Evolutionary conservation across 2,113 vertebrate species (phyloP).

Genomic region (Neodontobutis hainanensis): DNA sequence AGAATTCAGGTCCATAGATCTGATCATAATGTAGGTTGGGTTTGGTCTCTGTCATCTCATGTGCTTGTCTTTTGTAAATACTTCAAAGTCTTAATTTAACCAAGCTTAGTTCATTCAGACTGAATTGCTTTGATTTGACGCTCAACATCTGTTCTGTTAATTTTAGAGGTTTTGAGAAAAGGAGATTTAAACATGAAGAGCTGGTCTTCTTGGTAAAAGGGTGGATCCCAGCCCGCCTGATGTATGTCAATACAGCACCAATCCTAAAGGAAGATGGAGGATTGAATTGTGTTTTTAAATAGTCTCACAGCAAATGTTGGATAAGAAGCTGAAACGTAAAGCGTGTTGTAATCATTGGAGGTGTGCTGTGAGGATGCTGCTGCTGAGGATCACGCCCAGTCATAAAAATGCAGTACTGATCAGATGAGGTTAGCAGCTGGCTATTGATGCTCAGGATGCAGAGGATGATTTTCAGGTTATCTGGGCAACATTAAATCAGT

Average conservation of each 20-base stretch:
- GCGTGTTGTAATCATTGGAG: background rate
- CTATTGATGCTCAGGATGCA: background rate
- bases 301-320: background rate
- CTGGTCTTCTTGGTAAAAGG: conserved; percentile 17
- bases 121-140: too few species aligned
- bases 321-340: background rate
- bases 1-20: background rate
- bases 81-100: background rate
- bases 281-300: background rate
- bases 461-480: background rate
- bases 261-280: background rate
- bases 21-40: background rate
- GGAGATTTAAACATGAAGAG: background rate
- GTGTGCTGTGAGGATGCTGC: conserved; percentile 20
- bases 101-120: too few species aligned
- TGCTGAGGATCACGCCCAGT: conserved; percentile 35
- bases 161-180: background rate
- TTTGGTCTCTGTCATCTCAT: background rate
- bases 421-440: conserved; percentile 13
- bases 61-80: background rate
- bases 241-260: background rate
- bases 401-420: conserved; percentile 9
- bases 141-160: too few species aligned
- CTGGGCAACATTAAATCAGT: background rate
- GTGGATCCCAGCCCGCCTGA: conserved; percentile 41